Conservation (phyloP, 1,140 invertebrate genomes). For the Ostrea denselamellosa region DNA sequence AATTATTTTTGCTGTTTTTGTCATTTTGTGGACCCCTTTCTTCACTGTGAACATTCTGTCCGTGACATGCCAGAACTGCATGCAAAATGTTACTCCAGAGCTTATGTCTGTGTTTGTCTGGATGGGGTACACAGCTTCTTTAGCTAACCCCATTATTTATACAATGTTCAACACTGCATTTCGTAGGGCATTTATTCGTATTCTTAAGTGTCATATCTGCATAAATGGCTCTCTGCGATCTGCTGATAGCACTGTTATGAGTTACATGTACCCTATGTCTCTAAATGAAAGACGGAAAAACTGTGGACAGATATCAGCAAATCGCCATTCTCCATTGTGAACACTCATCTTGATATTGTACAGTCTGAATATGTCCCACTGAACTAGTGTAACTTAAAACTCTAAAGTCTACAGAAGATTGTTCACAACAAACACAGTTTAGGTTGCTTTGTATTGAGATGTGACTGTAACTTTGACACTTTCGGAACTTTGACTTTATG, state of each 20-base stretch:
- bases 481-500: too few relatives aligned
- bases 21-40: slow-evolving; percentile 78
- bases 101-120: slow-evolving; percentile 76
- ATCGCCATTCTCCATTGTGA: neutral
- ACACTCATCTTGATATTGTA: neutral
- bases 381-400: too few relatives aligned
- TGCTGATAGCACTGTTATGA: slow-evolving; percentile 43
- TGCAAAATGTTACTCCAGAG: slow-evolving; percentile 62
- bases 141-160: slow-evolving; percentile 79
- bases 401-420: too few relatives aligned
- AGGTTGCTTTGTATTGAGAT: too few relatives aligned
- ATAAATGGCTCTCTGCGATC: slow-evolving; percentile 47
- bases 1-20: slow-evolving; percentile 78
- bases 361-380: too few relatives aligned
- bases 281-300: neutral
- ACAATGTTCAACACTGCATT: slow-evolving; percentile 79
- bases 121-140: slow-evolving; percentile 78
- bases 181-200: slow-evolving; percentile 74
- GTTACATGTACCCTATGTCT: slow-evolving; percentile 46
- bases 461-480: too few relatives aligned
- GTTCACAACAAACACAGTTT: too few relatives aligned
- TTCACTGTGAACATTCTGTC: slow-evolving; percentile 77
- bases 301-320: neutral
- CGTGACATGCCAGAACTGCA: slow-evolving; percentile 69
- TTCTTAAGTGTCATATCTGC: slow-evolving; percentile 71